Conservation (phyloP, 2,888 invertebrate genomes). For the Eledone cirrhosa region DNA sequence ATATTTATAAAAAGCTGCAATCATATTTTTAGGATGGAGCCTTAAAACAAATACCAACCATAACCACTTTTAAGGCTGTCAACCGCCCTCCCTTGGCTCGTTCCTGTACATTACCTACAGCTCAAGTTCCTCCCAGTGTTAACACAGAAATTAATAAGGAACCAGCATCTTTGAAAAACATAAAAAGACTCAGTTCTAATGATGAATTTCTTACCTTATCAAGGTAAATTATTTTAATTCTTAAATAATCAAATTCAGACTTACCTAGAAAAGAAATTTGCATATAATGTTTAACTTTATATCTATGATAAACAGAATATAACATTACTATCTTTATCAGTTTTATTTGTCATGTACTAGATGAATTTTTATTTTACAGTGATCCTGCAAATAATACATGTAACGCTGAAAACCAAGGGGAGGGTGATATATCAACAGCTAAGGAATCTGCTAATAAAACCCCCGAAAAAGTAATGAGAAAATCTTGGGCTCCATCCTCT, state of each 20-base stretch:
- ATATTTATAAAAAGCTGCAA: no score
- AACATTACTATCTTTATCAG: not conserved
- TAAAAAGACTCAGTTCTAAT: conserved; percentile 51
- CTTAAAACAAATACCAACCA: conserved; percentile 56
- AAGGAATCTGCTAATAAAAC: not conserved
- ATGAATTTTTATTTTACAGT: not conserved
- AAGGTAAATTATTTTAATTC: not conserved
- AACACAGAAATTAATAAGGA: conserved; percentile 32
- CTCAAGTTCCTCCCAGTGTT: conserved; percentile 29
- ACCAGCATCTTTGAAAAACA: conserved; percentile 57
- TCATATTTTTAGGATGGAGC: conserved; percentile 51
- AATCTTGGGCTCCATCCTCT: not conserved
- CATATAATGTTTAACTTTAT: no score
- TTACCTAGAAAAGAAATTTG: no score
- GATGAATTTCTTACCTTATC: conserved; percentile 43
- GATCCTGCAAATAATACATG: conserved; percentile 18
- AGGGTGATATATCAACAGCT: not conserved
- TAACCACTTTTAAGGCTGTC: conserved; percentile 63
- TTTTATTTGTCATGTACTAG: not conserved
- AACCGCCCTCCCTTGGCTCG: conserved; percentile 30
- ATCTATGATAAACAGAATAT: no score
- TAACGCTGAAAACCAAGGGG: not conserved
- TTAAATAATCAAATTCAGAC: no score
- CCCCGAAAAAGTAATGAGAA: not conserved
- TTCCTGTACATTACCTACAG: conserved; percentile 12